These are phyloP conservation scores for Penaeus monodon DNA, from an alignment of 2,888 invertebrate genomes.

Conservation along the genomic window DNA sequence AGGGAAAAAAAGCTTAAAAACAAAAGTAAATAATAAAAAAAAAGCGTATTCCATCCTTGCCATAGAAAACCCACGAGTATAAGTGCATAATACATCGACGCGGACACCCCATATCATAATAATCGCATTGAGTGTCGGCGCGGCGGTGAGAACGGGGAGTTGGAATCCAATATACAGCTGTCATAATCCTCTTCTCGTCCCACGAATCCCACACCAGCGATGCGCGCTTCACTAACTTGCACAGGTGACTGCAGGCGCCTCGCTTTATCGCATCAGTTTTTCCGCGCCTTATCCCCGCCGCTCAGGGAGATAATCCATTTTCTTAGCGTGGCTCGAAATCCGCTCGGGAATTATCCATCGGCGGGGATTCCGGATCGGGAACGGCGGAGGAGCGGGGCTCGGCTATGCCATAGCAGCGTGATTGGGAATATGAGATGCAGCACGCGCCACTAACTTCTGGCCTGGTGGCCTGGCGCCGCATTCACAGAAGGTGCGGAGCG, in stretches of 20 bases:
- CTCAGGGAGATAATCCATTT: neutral
- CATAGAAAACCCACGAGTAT: neutral
- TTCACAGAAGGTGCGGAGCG: conserved; percentile 44
- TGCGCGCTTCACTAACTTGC: conserved; percentile 36
- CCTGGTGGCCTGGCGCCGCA: conserved; percentile 44
- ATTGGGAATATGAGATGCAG: conserved; percentile 12
- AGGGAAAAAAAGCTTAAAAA: no score
- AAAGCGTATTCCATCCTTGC: no score
- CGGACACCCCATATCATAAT: conserved; percentile 41
- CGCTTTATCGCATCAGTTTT: conserved; percentile 34
- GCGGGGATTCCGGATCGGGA: neutral
- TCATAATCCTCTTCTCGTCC: conserved; percentile 52
- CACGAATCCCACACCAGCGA: conserved; percentile 43
- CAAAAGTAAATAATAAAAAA: no score
- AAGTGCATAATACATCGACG: conserved; percentile 24
- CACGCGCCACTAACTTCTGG: conserved; percentile 49
- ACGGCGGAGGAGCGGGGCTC: neutral
- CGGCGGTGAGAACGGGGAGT: conserved; percentile 40
- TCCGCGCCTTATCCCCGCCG: neutral
- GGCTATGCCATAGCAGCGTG: conserved; percentile 9
- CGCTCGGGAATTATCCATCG: neutral
- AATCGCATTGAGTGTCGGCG: conserved; percentile 30
- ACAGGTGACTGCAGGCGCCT: conserved; percentile 40
- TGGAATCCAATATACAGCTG: conserved; percentile 57
- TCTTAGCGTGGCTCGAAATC: neutral